Conservation (phyloP, 2,888 invertebrate species). For the Andrena bucephala region DNA sequence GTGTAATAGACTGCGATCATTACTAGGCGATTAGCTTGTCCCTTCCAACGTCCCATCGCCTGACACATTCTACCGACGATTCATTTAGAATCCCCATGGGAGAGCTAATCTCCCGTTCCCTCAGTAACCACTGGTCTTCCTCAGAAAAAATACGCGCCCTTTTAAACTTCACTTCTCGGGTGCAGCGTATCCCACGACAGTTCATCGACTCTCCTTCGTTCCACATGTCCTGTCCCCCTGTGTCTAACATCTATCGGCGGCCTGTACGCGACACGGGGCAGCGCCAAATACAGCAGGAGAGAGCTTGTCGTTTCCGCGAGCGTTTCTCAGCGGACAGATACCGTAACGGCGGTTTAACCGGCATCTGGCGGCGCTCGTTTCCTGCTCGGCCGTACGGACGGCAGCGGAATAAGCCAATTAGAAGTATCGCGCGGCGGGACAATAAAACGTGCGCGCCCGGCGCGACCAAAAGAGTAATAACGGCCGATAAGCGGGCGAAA, state of each 20-base stretch:
- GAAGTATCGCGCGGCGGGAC: constrained; percentile 27
- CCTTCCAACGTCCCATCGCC: background rate
- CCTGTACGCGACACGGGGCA: background rate
- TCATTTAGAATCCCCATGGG: constrained; percentile 1
- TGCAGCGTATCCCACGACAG: background rate
- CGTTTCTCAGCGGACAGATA: constrained; percentile 1
- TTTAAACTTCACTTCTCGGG: background rate
- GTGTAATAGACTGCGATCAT: constrained; percentile 28
- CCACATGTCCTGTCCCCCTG: background rate
- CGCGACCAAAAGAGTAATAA: constrained; percentile 46
- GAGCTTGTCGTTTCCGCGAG: constrained; percentile 2
- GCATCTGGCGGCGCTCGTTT: constrained; percentile 24
- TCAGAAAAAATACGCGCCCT: background rate
- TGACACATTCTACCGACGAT: background rate
- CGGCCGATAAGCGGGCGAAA: constrained; percentile 38
- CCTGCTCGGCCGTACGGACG: constrained; percentile 9
- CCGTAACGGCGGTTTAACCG: background rate
- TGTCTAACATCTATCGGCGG: background rate
- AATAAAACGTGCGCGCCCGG: constrained; percentile 30
- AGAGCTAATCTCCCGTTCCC: background rate
- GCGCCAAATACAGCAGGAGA: background rate
- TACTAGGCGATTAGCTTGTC: constrained; percentile 43
- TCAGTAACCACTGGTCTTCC: too few species aligned
- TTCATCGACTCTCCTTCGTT: constrained; percentile 8
- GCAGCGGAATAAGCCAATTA: constrained; percentile 54